Evolutionary conservation across 2,797 vertebrate genomes (phyloP).

Genomic region (Pelochelys cantorii): DNA sequence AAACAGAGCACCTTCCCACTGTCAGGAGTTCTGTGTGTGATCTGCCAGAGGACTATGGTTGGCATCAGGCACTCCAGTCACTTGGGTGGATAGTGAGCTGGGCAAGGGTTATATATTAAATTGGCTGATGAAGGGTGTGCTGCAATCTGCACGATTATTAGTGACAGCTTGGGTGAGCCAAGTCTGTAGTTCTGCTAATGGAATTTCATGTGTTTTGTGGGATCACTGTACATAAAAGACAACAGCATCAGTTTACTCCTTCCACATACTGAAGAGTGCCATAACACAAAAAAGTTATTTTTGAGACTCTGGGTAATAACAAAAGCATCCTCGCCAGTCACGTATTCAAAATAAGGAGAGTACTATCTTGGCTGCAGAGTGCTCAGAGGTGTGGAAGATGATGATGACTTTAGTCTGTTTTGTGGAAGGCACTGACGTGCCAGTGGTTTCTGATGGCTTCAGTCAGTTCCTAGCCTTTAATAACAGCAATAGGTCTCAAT

Average conservation of each 20-base stretch:
- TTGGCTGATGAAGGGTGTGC: not conserved
- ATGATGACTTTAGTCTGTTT: constrained; percentile 17
- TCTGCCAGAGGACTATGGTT: not conserved
- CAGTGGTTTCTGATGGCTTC: fast-evolving
- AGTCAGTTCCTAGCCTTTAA: constrained; percentile 88
- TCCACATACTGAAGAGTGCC: not conserved
- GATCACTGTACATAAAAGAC: not conserved
- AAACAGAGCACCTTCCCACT: constrained; percentile 21
- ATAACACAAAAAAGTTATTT: not conserved
- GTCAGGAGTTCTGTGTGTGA: not conserved
- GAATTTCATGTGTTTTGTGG: not conserved
- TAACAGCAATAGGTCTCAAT: constrained; percentile 95
- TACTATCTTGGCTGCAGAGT: not conserved
- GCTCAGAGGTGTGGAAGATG: not conserved
- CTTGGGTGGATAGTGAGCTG: not conserved
- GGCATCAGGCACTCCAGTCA: not conserved
- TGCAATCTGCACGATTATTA: constrained; percentile 20
- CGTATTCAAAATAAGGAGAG: constrained; percentile 16
- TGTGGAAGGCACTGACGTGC: constrained; percentile 22
- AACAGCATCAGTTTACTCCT: not conserved
- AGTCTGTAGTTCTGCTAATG: constrained; percentile 11
- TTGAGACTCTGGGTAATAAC: constrained; percentile 12
- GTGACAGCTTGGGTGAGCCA: not conserved
- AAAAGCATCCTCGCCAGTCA: not conserved
- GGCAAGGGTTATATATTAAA: not conserved